Base-by-base conservation (phyloP, 2,113 vertebrate species). In the Oenanthe melanoleuca region DNA sequence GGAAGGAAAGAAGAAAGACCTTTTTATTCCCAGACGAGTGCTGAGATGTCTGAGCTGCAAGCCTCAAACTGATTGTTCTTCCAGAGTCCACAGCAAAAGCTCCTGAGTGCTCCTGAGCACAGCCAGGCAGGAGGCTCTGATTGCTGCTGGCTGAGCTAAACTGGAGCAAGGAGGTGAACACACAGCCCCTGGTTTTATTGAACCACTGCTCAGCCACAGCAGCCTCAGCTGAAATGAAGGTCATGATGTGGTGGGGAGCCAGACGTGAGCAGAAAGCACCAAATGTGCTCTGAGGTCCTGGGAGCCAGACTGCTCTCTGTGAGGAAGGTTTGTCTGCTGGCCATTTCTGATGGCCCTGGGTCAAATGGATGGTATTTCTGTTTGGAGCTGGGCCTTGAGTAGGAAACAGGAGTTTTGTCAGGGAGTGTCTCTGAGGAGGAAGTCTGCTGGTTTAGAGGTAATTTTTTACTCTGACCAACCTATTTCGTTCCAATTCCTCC, bases 11-110 rank as follows among this genome's bases (percentile, higher is more conserved):
- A 59, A 88, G 63, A 95, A 91, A 87, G 82, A 53, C 23, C 44
- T 40, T 86, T 22, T 63, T 64, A 84, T 94, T 97, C 86, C 93
- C 92, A 86, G 52, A 17, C 40, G 67, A 89, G 74, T 59, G 16
- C 49, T n/a, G 49, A 75, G 69, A 72, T 61, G 57, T 61, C 87
- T 94, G 79, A 96, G 85, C 77, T 92, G 59, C 87, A 52, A 93
- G 83, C 77, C 92, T 82, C 79, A 92, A 91, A 74, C 50, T 22
- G 63, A 69, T 60, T 84, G 74, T 82, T 87, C 64, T 59, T 80
- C 38, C 40, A 52, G 52, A 86, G 45, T 8, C 78, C 77, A 24
- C 52, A 89, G 60, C 92, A 70, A 87, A 88, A 34, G 71, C 79
- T 82, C 45, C 37, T 49, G 38, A 2, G 28, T 29, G 37, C 52